These are phyloP conservation scores for Monochamus alternatus DNA, from an alignment of 2,888 invertebrate genomes.

Conservation along the genomic window DNA sequence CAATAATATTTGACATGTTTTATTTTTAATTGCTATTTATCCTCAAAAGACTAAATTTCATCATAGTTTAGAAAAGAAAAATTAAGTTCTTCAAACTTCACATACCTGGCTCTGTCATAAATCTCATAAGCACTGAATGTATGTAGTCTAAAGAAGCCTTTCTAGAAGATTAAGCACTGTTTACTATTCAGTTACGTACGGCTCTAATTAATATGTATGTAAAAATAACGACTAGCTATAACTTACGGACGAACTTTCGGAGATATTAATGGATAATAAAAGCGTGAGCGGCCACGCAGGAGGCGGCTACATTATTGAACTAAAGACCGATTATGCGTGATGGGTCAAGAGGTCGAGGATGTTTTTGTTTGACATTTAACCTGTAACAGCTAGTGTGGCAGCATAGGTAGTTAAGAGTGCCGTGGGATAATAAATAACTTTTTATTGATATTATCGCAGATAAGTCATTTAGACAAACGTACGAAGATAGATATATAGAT, in stretches of 20 bases:
- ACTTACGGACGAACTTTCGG: not conserved
- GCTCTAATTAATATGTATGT: not conserved
- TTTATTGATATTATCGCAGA: no score
- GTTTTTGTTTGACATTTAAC: not conserved
- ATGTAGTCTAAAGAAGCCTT: no score
- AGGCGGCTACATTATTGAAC: constrained; percentile 1
- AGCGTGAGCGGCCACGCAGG: constrained; percentile 10
- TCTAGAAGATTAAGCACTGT: not conserved
- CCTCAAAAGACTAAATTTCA: no score
- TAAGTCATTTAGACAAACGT: no score
- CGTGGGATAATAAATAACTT: no score
- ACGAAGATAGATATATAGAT: no score
- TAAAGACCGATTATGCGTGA: constrained; percentile 3
- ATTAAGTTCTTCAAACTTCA: no score
- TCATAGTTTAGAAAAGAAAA: no score
- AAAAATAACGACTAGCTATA: not conserved
- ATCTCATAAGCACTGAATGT: no score
- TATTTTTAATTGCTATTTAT: no score
- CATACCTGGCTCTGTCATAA: no score
- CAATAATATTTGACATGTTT: no score
- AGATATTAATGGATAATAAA: constrained; percentile 2
- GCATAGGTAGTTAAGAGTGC: not conserved
- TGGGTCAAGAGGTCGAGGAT: not conserved
- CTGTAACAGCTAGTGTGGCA: not conserved
- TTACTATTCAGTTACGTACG: not conserved